These are phyloP conservation scores for Cassiopea xamachana DNA, from an alignment of 30 jellyfish, hydroid and myxozoan genomes.

Conservation along the genomic window DNA sequence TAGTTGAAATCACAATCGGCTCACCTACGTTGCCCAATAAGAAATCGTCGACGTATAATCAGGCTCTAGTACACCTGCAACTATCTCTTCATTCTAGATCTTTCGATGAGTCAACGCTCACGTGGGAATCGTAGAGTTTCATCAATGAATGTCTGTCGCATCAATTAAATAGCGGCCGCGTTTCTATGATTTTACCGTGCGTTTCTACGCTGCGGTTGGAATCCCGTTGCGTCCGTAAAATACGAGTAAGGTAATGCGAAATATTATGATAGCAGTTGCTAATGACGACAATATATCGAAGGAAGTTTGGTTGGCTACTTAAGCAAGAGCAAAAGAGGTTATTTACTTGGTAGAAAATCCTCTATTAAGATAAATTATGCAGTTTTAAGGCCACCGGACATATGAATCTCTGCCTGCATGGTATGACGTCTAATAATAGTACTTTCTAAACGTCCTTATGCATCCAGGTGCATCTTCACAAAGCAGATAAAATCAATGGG, in stretches of 20 bases:
- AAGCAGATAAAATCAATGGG: too few relatives aligned
- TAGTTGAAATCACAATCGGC: slow-evolving; percentile 8
- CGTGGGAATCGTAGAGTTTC: slow-evolving; percentile 18
- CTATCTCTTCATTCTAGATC: slow-evolving; percentile 19
- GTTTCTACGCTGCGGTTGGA: not conserved
- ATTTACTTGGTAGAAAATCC: too few relatives aligned
- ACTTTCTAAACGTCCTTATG: too few relatives aligned
- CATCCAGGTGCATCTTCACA: too few relatives aligned
- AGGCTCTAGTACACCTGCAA: slow-evolving; percentile 45
- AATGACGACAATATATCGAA: not conserved
- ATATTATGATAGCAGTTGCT: not conserved
- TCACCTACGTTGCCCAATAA: slow-evolving; percentile 46
- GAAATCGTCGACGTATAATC: slow-evolving; percentile 7
- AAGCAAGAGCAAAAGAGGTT: not conserved
- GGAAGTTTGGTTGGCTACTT: not conserved
- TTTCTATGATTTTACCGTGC: not conserved
- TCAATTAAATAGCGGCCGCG: not conserved
- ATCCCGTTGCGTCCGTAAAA: not conserved
- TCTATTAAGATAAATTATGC: too few relatives aligned
- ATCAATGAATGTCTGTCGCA: slow-evolving; percentile 1
- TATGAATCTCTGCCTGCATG: too few relatives aligned
- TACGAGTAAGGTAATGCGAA: not conserved
- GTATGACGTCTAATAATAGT: too few relatives aligned
- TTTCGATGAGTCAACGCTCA: slow-evolving; percentile 61
- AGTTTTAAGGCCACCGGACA: too few relatives aligned